A percentile compares a stretch with the other conserved stretches of the same genome.
Evolutionary conservation across 2,113 vertebrate species (phyloP).

Genomic region (Sakesphorus luctuosus): DNA sequence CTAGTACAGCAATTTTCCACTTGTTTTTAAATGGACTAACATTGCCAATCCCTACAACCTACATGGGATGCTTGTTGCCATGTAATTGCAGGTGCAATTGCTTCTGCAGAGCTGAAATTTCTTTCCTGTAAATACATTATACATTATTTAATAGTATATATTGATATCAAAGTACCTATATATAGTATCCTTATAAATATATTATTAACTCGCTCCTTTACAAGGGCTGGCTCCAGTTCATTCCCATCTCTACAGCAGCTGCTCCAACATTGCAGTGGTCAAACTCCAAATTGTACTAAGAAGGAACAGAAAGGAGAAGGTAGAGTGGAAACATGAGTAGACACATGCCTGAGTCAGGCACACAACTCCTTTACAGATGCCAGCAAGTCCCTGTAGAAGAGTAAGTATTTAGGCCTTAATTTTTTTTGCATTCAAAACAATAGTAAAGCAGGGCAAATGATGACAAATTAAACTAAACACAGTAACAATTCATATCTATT

Average conservation of each 20-base stretch:
- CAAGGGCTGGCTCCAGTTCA: slow-evolving; percentile 30
- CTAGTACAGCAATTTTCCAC: not conserved
- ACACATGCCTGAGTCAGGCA: not conserved
- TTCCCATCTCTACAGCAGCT: not conserved
- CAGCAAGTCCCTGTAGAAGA: not conserved
- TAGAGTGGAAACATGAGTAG: not conserved
- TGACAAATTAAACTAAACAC: slow-evolving; percentile 18
- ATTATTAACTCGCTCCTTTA: slow-evolving; percentile 23
- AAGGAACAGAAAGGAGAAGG: not conserved
- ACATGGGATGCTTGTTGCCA: not conserved
- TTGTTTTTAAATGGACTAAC: not conserved
- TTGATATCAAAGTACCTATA: slow-evolving; percentile 49
- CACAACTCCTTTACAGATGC: not conserved
- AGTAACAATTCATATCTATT: not conserved
- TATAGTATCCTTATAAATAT: slow-evolving; percentile 58
- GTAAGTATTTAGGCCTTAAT: not conserved
- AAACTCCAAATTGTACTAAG: not conserved
- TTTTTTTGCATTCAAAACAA: not conserved
- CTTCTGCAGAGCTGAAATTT: slow-evolving; percentile 10
- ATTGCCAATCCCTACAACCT: not conserved
- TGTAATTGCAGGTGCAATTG: not conserved
- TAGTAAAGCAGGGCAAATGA: not conserved
- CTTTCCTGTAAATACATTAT: slow-evolving; percentile 60
- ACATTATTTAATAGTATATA: slow-evolving; percentile 61
- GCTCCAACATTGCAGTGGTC: not conserved